Evolutionary conservation across 2,888 invertebrate genomes (phyloP).

Genomic region (Augochlorella aurata): DNA sequence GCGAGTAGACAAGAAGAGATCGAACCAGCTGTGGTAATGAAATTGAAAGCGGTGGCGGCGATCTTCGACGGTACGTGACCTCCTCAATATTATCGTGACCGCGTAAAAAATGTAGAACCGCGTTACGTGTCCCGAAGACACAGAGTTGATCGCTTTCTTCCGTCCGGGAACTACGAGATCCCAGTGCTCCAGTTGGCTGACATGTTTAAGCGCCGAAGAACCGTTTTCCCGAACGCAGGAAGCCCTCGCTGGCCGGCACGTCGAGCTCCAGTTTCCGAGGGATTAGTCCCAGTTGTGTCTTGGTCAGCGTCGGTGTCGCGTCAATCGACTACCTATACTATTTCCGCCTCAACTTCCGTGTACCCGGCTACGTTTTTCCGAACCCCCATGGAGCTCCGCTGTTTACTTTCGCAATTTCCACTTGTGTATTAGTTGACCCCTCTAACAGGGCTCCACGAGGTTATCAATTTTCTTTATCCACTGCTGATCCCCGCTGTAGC

Average conservation of each 20-base stretch:
- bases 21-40: slow-evolving; percentile 24
- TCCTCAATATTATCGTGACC: slow-evolving; percentile 34
- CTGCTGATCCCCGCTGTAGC: not conserved
- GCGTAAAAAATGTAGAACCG: slow-evolving; percentile 27
- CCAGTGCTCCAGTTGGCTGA: slow-evolving; percentile 18
- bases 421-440: not conserved
- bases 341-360: not conserved
- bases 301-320: slow-evolving; percentile 10
- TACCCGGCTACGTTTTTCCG: not conserved
- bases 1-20: slow-evolving; percentile 10
- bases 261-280: slow-evolving; percentile 7
- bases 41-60: slow-evolving; percentile 20
- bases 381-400: not conserved
- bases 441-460: not conserved
- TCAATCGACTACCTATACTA: not conserved
- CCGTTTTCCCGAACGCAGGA: not conserved
- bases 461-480: slow-evolving; percentile 8
- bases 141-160: slow-evolving; percentile 5
- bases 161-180: slow-evolving; percentile 7
- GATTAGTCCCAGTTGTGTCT: slow-evolving; percentile 44
- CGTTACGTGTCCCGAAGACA: not conserved
- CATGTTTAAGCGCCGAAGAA: slow-evolving; percentile 28
- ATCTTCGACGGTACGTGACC: slow-evolving; percentile 26
- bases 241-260: slow-evolving; percentile 1
- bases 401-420: slow-evolving; percentile 4